These are phyloP conservation scores for Himalopsyche tibetana DNA, from an alignment of 2,888 invertebrate genomes.

Conservation along the genomic window DNA sequence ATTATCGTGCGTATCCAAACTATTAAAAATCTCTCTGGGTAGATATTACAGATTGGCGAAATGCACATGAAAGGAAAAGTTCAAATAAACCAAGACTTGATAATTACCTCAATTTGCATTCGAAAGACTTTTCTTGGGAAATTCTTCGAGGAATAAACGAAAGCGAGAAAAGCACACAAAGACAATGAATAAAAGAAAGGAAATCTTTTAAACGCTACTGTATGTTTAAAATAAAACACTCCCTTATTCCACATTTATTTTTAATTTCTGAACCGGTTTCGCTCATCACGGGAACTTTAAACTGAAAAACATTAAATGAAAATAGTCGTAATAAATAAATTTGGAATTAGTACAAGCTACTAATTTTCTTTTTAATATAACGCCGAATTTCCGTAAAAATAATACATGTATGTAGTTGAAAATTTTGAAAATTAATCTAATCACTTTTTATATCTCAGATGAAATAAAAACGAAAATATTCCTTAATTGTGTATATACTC, in stretches of 20 bases:
- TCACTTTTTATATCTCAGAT: background rate
- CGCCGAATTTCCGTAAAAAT: no score
- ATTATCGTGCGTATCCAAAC: no score
- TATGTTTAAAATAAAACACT: background rate
- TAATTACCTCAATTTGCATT: conserved; percentile 26
- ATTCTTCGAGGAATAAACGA: background rate
- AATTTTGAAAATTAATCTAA: background rate
- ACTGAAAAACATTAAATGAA: no score
- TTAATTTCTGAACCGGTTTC: no score
- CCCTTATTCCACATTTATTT: no score
- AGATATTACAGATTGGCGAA: background rate
- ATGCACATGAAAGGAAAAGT: background rate
- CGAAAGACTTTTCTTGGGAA: background rate
- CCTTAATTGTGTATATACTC: no score
- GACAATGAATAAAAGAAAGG: background rate
- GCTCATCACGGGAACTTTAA: no score
- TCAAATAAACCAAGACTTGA: background rate
- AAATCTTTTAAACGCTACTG: background rate
- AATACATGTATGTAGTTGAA: background rate
- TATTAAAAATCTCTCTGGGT: background rate
- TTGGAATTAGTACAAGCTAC: no score
- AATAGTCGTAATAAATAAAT: no score
- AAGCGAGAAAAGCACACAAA: background rate
- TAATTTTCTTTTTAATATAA: no score
- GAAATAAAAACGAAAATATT: no score